Percentiles rank a stretch among this genome's conserved stretches.
These are phyloP conservation scores for Sinotaia quadrata DNA, from an alignment of 2,888 invertebrate species.

Conservation along the genomic window DNA sequence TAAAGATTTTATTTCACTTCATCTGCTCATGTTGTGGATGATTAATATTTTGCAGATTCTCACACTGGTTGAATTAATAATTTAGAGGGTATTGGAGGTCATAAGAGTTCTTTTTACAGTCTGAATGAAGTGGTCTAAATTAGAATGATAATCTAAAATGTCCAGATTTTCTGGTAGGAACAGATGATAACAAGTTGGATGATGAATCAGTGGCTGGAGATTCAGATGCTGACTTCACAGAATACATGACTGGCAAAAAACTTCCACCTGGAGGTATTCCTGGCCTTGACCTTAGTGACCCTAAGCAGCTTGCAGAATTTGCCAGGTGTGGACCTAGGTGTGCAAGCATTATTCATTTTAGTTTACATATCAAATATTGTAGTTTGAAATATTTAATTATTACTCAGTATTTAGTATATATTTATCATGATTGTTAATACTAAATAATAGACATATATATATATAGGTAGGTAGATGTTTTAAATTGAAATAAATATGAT, in stretches of 20 bases:
- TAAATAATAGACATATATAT: too few species aligned
- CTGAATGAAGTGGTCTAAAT: neutral
- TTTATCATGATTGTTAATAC: too few species aligned
- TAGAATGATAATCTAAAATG: too few species aligned
- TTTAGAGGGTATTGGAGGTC: neutral
- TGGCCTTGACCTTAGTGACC: conserved; percentile 91
- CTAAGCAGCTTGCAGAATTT: conserved; percentile 93
- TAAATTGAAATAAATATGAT: too few species aligned
- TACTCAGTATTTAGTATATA: too few species aligned
- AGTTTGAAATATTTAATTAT: too few species aligned
- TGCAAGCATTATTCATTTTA: too few species aligned
- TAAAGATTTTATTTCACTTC: too few species aligned
- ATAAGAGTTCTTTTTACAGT: neutral
- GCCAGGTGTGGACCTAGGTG: conserved; percentile 75
- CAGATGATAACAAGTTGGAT: conserved; percentile 50
- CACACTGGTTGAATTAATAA: neutral
- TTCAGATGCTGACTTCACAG: conserved; percentile 88
- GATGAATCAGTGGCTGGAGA: conserved; percentile 61
- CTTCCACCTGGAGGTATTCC: conserved; percentile 81
- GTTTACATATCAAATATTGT: too few species aligned
- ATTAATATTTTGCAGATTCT: neutral
- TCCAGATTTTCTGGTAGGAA: conserved; percentile 9
- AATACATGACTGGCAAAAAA: conserved; percentile 92
- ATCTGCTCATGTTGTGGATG: too few species aligned
- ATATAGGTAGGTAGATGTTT: too few species aligned